phyloP scores from a whole-genome alignment of 2,888 invertebrate species.

The Branchellion lobata region DNA sequence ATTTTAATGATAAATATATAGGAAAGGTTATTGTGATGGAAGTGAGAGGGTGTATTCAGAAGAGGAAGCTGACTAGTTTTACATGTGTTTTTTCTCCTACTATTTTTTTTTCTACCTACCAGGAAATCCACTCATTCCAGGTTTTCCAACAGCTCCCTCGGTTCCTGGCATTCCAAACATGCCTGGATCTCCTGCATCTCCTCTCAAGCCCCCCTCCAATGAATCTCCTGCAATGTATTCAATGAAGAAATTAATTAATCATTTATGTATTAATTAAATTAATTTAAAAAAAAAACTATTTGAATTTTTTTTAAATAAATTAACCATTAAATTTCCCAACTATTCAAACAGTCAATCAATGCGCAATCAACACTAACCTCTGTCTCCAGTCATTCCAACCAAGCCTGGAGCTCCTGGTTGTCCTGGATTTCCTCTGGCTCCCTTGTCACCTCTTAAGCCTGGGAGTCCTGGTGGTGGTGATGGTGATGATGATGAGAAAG shows the following conservation, averaged over 20 bases:
- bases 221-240: neutral
- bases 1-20: too few relatives aligned
- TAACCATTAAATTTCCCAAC: too few relatives aligned
- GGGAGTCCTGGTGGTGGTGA: neutral
- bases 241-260: too few relatives aligned
- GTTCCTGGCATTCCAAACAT: constrained; percentile 8
- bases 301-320: too few relatives aligned
- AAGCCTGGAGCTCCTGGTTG: constrained; percentile 14
- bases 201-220: neutral
- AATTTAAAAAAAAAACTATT: too few relatives aligned
- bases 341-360: too few relatives aligned
- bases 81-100: too few relatives aligned
- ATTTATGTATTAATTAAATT: too few relatives aligned
- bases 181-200: constrained; percentile 14
- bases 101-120: neutral
- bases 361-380: neutral
- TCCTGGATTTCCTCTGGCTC: constrained; percentile 34
- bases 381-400: neutral
- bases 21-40: too few relatives aligned
- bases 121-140: neutral
- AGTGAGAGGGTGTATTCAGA: too few relatives aligned
- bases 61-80: too few relatives aligned
- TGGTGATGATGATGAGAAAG: neutral
- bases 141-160: neutral
- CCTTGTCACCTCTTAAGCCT: constrained; percentile 42